phyloP scores from a whole-genome alignment of 2,113 vertebrate genomes.

The Halcyon senegalensis region DNA sequence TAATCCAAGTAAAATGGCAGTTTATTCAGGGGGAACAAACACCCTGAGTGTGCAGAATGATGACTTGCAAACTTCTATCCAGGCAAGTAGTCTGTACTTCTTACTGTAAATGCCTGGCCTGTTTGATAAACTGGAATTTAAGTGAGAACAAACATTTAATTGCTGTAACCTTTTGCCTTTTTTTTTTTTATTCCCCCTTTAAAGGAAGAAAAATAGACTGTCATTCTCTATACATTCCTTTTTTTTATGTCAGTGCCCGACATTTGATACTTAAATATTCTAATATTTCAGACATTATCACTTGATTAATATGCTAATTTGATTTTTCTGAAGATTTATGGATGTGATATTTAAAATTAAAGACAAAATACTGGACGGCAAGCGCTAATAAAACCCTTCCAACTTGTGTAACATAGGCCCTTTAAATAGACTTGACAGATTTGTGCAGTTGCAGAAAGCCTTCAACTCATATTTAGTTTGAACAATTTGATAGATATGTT shows the following conservation, averaged over 20 bases:
- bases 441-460: conserved; percentile 52
- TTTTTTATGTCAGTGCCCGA: neutral
- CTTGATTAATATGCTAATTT: neutral
- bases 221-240: neutral
- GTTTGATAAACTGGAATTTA: neutral
- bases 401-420: neutral
- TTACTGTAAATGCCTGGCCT: neutral
- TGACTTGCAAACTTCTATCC: neutral
- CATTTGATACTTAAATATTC: neutral
- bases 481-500: conserved; percentile 53
- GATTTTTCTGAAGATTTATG: neutral
- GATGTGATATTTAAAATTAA: neutral
- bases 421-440: conserved; percentile 63
- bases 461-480: conserved; percentile 69
- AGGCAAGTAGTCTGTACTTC: neutral
- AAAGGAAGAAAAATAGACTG: neutral
- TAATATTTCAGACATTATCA: neutral
- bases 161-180: neutral
- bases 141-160: neutral
- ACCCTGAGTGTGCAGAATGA: neutral
- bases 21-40: neutral
- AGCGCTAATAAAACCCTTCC: neutral
- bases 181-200: too few relatives aligned
- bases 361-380: neutral
- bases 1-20: neutral